Conservation (phyloP, 37 sponge, comb jelly and placozoan genomes). For the Haliclona indistincta region DNA sequence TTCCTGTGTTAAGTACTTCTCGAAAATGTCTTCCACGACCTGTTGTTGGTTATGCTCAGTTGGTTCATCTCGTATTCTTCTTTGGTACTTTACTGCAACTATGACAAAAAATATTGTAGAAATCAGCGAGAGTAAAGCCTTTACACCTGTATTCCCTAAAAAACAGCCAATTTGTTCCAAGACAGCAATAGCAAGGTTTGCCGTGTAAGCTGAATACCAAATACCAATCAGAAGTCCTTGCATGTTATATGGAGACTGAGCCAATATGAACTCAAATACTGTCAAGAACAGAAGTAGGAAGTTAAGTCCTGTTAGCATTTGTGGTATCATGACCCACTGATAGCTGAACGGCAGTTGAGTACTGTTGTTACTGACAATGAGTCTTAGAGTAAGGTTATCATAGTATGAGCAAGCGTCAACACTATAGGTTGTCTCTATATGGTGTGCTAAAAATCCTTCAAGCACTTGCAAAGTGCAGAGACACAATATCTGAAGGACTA, state of each 20-base stretch:
- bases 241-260: background rate
- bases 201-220: background rate
- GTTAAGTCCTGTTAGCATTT: background rate
- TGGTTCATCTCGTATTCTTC: background rate
- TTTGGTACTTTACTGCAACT: background rate
- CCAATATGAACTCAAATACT: background rate
- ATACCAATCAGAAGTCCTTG: background rate
- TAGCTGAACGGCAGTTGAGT: background rate
- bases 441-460: background rate
- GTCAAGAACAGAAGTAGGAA: background rate
- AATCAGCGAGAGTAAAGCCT: too few relatives aligned
- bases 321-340: background rate
- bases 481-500: background rate
- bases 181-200: background rate
- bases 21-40: background rate
- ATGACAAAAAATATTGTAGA: background rate
- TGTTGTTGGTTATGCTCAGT: background rate
- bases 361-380: background rate
- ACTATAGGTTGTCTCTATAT: background rate
- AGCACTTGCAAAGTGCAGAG: background rate
- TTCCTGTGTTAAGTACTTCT: background rate
- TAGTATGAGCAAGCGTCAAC: too few relatives aligned
- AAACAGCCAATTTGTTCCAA: too few relatives aligned
- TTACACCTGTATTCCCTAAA: too few relatives aligned
- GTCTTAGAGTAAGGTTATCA: background rate